phyloP scores from a whole-genome alignment of 2,888 invertebrate species.

The Pinctada fucata region DNA sequence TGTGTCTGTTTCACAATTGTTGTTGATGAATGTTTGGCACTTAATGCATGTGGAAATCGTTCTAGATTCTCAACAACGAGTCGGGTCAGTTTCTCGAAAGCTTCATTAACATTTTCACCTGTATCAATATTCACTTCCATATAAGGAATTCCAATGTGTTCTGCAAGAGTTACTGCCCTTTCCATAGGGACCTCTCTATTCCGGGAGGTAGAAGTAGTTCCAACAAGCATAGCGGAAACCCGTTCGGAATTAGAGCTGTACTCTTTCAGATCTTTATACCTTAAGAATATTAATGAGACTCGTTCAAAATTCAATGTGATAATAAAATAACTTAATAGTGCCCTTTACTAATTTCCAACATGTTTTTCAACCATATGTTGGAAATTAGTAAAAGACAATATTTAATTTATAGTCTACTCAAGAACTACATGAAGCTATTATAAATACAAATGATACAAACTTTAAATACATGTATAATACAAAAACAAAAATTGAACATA shows the following conservation, averaged over 20 bases:
- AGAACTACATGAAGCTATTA: too few species aligned
- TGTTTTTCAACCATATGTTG: too few species aligned
- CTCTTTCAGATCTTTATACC: conserved; percentile 56
- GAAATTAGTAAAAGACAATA: too few species aligned
- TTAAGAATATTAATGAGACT: conserved; percentile 25
- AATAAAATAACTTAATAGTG: too few species aligned
- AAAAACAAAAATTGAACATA: too few species aligned
- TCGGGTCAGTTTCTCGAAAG: conserved; percentile 58
- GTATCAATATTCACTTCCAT: conserved; percentile 60
- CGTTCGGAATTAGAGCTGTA: conserved; percentile 51
- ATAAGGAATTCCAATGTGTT: conserved; percentile 57
- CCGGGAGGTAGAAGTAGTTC: conserved; percentile 52
- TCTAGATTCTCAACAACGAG: conserved; percentile 48
- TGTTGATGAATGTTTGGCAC: background rate
- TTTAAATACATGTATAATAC: too few species aligned
- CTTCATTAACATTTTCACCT: conserved; percentile 52
- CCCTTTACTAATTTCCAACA: too few species aligned
- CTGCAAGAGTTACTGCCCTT: conserved; percentile 58
- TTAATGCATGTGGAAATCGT: conserved; percentile 27
- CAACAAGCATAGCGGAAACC: conserved; percentile 56
- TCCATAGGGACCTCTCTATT: conserved; percentile 53
- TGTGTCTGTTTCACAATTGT: background rate
- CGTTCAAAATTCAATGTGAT: too few species aligned
- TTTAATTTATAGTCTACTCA: too few species aligned
- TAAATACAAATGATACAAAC: too few species aligned